Percentiles rank a stretch among this genome's conserved stretches.
These are phyloP conservation scores for Aphrocallistes beatrix DNA, from an alignment of 37 sponge, comb jelly and placozoan genomes.

Conservation along the genomic window DNA sequence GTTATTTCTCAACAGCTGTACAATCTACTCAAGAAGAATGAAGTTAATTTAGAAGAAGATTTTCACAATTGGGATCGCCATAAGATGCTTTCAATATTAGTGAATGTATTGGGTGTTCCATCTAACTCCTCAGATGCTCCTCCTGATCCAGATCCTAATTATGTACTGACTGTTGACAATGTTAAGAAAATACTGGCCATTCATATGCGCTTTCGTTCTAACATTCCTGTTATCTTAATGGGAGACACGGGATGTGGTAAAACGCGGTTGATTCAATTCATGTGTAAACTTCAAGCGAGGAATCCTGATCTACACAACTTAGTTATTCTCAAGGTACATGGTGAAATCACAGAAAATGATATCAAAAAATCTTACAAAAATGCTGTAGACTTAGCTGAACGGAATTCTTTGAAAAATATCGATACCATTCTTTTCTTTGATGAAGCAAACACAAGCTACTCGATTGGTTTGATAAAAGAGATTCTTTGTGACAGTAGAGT, in stretches of 20 bases:
- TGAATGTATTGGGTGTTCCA: neutral
- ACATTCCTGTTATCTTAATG: slow-evolving; percentile 92
- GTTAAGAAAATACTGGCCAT: slow-evolving; percentile 17
- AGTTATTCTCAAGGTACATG: slow-evolving; percentile 49
- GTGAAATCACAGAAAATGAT: slow-evolving; percentile 53
- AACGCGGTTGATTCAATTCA: slow-evolving; percentile 72
- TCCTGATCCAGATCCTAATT: neutral
- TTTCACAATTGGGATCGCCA: neutral
- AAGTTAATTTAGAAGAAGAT: no score
- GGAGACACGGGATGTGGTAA: slow-evolving; percentile 99
- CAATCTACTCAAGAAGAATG: no score
- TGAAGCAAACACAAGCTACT: slow-evolving; percentile 94
- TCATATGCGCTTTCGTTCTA: slow-evolving; percentile 49
- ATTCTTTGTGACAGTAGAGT: slow-evolving; percentile 88
- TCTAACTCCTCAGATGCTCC: neutral
- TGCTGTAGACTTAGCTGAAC: slow-evolving; percentile 37
- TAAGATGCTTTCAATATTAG: neutral
- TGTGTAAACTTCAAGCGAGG: slow-evolving; percentile 62
- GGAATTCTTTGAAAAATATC: slow-evolving; percentile 24
- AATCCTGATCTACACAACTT: neutral
- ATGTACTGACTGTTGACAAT: slow-evolving; percentile 30
- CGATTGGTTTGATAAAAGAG: slow-evolving; percentile 88
- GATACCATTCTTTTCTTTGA: slow-evolving; percentile 95
- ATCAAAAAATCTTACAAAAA: slow-evolving; percentile 28
- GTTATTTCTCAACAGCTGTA: no score